Evolutionary conservation across 2,888 invertebrate genomes (phyloP).

Genomic region (Patella depressa): DNA sequence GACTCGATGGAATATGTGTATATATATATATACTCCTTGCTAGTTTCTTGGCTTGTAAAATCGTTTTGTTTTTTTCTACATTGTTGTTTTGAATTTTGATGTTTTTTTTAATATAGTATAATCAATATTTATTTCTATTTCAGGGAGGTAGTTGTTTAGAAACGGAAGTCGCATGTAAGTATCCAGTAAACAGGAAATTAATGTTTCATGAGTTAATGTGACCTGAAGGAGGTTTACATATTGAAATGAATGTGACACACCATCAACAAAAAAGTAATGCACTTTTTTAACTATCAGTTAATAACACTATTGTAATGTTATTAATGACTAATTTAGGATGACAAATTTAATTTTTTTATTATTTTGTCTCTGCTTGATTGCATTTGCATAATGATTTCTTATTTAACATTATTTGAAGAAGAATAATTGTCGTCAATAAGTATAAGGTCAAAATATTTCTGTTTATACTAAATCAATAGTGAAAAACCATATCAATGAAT

Average conservation of each 20-base stretch:
- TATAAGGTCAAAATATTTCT: no score
- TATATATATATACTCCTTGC: no score
- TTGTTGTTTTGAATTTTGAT: neutral
- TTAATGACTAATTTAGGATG: neutral
- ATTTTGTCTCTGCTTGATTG: conserved; percentile 19
- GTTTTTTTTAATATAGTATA: neutral
- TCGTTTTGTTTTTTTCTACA: no score
- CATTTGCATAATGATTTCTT: conserved; percentile 13
- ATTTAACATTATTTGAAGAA: neutral
- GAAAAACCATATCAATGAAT: neutral
- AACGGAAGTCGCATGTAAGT: conserved; percentile 56
- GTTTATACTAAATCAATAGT: neutral
- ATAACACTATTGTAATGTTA: no score
- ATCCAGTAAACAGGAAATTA: neutral
- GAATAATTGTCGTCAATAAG: no score
- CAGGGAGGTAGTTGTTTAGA: conserved; percentile 32
- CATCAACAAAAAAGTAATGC: no score
- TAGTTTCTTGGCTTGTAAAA: no score
- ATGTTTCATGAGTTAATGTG: no score
- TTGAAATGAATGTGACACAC: no score
- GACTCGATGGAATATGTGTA: no score
- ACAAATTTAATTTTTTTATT: neutral
- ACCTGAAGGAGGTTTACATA: no score
- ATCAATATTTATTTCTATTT: neutral
- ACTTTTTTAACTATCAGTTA: no score